A percentile compares a stretch with the other conserved stretches of the same genome.
Conservation (phyloP, 2,888 invertebrate genomes). For the Eubasilissa splendida region DNA sequence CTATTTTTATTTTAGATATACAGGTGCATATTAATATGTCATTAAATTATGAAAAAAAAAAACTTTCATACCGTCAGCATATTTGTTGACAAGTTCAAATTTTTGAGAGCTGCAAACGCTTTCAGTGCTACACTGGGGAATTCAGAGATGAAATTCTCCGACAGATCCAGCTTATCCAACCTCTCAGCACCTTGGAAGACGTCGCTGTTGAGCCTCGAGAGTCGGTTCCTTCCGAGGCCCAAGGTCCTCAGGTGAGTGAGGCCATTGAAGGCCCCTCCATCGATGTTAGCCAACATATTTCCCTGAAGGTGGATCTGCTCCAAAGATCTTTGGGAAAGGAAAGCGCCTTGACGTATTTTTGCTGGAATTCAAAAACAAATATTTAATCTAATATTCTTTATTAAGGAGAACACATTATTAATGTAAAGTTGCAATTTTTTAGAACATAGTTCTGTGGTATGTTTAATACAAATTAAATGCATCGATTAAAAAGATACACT, state of each 20-base stretch:
- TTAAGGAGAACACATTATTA: no score
- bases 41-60: constrained; percentile 37
- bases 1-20: no score
- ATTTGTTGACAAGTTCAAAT: constrained; percentile 88
- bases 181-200: constrained; percentile 85
- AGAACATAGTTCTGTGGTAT: no score
- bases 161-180: constrained; percentile 86
- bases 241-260: constrained; percentile 79
- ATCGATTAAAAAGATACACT: no score
- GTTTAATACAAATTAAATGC: no score
- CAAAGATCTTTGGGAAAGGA: constrained; percentile 79
- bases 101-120: constrained; percentile 78
- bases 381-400: no score
- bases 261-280: constrained; percentile 82
- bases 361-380: constrained; percentile 67
- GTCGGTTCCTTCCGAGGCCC: constrained; percentile 83
- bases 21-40: no score
- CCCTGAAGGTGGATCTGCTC: constrained; percentile 85
- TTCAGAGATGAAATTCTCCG: constrained; percentile 88
- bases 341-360: constrained; percentile 78
- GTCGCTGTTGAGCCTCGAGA: constrained; percentile 87
- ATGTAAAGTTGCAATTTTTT: no score
- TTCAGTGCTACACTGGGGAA: constrained; percentile 86
- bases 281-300: constrained; percentile 83
- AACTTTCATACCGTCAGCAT: constrained; percentile 80